Conservation (phyloP, 2,797 vertebrate species). For the Danio jaintianensis region DNA sequence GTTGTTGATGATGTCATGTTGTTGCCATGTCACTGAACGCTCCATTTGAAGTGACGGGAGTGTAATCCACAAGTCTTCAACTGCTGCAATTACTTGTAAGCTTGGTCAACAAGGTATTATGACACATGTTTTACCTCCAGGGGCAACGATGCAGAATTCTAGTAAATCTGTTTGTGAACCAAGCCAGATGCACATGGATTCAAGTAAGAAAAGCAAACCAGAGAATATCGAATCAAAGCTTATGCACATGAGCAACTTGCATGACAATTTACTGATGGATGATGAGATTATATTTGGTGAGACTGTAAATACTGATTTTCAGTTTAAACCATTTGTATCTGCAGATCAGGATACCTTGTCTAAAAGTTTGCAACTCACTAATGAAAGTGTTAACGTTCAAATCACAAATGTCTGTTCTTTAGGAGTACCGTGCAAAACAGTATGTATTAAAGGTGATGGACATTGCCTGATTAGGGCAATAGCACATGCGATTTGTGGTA, state of each 20-base stretch:
- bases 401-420: rapidly evolving
- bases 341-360: background rate
- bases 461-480: slow-evolving; percentile 9
- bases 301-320: background rate
- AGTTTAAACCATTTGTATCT: background rate
- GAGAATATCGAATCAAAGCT: background rate
- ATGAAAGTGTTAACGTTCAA: background rate
- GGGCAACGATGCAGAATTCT: background rate
- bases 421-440: background rate
- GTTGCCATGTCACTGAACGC: background rate
- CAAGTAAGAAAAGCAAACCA: too few relatives aligned
- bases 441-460: background rate
- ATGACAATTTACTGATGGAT: background rate
- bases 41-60: background rate
- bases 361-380: background rate
- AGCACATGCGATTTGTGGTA: slow-evolving; percentile 2
- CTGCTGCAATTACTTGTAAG: background rate
- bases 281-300: background rate
- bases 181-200: too few relatives aligned
- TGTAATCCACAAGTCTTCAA: background rate
- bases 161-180: too few relatives aligned
- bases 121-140: background rate
- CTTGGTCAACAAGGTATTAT: background rate
- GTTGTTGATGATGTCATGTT: too few relatives aligned
- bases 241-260: rapidly evolving